These are phyloP conservation scores for Cephus nigrinus DNA, from an alignment of 2,888 invertebrate genomes.

Conservation along the genomic window DNA sequence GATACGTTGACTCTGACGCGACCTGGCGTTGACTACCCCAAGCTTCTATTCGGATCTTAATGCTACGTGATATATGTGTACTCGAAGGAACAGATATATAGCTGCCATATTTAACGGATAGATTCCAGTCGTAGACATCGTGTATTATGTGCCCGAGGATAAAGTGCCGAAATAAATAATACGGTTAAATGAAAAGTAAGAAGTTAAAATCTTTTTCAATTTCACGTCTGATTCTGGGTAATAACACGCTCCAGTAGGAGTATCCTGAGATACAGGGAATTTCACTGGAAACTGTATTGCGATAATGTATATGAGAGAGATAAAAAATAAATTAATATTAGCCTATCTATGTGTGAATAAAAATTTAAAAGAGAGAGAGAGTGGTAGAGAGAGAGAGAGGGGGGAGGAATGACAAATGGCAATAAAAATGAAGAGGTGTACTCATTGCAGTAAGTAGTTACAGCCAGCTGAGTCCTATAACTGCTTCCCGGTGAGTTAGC, in stretches of 20 bases:
- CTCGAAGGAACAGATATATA: neutral
- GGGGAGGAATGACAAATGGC: neutral
- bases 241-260: neutral
- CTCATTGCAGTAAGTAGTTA: neutral
- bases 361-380: too few species aligned
- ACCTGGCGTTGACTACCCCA: neutral
- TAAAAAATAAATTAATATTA: neutral
- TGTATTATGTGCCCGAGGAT: neutral
- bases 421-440: neutral
- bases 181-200: neutral
- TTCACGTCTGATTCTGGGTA: neutral
- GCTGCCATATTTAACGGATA: neutral
- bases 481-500: neutral
- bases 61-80: neutral
- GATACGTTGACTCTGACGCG: neutral
- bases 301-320: neutral
- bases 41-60: neutral
- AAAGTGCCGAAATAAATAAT: neutral
- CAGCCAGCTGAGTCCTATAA: neutral
- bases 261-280: neutral
- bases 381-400: too few species aligned
- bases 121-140: neutral
- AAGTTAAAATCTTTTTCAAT: neutral
- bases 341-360: too few species aligned
- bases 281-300: neutral